A percentile compares a stretch with the other conserved stretches of the same genome.
phyloP scores from a whole-genome alignment of 2,797 vertebrate genomes.

The Heliangelus exortis region DNA sequence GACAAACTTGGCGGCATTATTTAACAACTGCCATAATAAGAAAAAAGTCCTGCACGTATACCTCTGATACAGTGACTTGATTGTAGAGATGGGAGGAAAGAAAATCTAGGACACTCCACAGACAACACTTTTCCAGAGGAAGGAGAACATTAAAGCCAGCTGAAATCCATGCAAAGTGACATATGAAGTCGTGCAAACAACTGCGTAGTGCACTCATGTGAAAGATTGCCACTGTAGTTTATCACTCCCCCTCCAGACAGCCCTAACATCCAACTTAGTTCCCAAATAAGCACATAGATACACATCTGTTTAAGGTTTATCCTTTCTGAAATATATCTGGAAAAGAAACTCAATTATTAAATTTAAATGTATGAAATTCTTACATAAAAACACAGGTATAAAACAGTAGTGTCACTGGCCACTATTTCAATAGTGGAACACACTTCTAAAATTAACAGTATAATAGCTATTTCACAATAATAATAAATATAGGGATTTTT shows the following conservation, averaged over 20 bases:
- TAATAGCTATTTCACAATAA: not conserved
- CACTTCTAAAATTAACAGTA: not conserved
- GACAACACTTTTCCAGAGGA: not conserved
- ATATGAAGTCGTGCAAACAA: not conserved
- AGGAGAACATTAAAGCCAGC: not conserved
- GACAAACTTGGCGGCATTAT: not conserved
- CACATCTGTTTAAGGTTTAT: not conserved
- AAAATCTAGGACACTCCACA: not conserved
- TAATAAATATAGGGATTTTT: not conserved
- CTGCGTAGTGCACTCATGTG: too few species aligned
- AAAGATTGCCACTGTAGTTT: not conserved
- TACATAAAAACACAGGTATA: not conserved
- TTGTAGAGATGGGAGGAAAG: accelerated
- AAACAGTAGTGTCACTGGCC: not conserved
- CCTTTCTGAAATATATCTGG: not conserved
- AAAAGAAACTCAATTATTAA: not conserved
- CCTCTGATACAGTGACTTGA: not conserved
- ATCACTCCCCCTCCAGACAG: not conserved
- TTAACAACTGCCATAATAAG: not conserved
- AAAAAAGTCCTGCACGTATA: too few species aligned
- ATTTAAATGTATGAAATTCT: not conserved
- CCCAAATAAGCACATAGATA: not conserved
- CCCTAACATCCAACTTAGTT: accelerated
- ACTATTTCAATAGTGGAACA: not conserved
- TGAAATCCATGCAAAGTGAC: not conserved